phyloP scores from a whole-genome alignment of 2,888 invertebrate genomes.

The Leptinotarsa tumamoca region DNA sequence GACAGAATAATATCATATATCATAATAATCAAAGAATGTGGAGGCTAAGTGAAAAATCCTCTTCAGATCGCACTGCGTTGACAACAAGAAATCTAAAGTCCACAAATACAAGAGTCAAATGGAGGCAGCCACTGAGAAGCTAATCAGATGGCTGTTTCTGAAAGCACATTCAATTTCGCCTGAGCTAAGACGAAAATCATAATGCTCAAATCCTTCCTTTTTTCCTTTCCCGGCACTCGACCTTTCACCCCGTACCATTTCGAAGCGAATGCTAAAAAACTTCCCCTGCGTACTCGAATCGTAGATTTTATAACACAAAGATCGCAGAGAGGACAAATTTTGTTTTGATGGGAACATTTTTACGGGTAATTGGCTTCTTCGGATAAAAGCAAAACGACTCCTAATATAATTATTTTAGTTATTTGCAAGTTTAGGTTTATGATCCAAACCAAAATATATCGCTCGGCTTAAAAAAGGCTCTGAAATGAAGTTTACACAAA shows the following conservation, averaged over 20 bases:
- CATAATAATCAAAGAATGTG: too few species aligned
- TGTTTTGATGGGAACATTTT: conserved; percentile 8
- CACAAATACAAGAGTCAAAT: neutral
- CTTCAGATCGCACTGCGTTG: too few species aligned
- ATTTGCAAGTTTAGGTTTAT: neutral
- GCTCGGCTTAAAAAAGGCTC: neutral
- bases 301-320: neutral
- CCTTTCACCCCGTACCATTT: conserved; percentile 11
- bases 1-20: too few species aligned
- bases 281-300: neutral
- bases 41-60: too few species aligned
- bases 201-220: neutral
- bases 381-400: neutral
- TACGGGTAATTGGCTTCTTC: neutral
- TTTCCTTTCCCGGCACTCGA: conserved; percentile 7
- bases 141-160: neutral
- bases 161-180: conserved; percentile 5
- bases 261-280: neutral
- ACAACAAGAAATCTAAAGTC: neutral
- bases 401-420: neutral
- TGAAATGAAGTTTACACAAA: neutral
- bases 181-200: neutral
- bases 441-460: neutral
- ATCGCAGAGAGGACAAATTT: neutral
- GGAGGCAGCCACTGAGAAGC: neutral